phyloP scores from a whole-genome alignment of 1,140 invertebrate genomes.

The Pristionchus pacificus region DNA sequence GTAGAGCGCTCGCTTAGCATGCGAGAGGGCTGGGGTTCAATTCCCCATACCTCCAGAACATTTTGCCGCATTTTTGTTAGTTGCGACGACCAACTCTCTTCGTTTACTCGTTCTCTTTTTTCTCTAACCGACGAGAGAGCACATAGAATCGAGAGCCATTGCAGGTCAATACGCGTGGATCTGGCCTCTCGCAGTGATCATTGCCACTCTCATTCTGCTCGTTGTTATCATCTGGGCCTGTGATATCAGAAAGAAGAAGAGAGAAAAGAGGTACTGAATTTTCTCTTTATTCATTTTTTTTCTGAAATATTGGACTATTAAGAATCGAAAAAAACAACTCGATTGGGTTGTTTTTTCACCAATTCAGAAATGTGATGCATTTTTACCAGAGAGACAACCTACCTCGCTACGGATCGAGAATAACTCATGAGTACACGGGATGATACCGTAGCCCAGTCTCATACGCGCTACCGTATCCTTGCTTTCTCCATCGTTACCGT shows the following conservation, averaged over 20 bases:
- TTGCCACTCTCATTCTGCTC: conserved; percentile 14
- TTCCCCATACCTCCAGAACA: conserved; percentile 13
- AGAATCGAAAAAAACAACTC: background rate
- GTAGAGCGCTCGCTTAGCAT: conserved; percentile 35
- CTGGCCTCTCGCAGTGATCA: conserved; percentile 20
- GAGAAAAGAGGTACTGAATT: background rate
- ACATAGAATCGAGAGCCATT: too few species aligned
- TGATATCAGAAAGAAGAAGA: conserved; percentile 14
- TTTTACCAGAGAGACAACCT: conserved; percentile 9
- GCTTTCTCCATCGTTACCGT: too few species aligned
- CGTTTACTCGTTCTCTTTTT: too few species aligned
- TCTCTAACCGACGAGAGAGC: too few species aligned
- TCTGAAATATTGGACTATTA: background rate
- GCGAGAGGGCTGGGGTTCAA: conserved; percentile 30
- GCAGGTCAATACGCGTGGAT: conserved; percentile 27
- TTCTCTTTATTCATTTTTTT: background rate
- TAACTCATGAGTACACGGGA: background rate
- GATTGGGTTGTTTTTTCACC: conserved; percentile 4
- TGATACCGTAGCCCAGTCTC: too few species aligned
- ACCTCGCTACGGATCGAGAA: background rate
- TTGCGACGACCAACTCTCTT: background rate
- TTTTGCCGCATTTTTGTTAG: background rate
- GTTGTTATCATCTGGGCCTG: conserved; percentile 18
- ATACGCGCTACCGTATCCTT: too few species aligned
- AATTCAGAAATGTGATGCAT: background rate